These are phyloP conservation scores for Megaceryle alcyon DNA, from an alignment of 2,797 vertebrate genomes.

Conservation along the genomic window DNA sequence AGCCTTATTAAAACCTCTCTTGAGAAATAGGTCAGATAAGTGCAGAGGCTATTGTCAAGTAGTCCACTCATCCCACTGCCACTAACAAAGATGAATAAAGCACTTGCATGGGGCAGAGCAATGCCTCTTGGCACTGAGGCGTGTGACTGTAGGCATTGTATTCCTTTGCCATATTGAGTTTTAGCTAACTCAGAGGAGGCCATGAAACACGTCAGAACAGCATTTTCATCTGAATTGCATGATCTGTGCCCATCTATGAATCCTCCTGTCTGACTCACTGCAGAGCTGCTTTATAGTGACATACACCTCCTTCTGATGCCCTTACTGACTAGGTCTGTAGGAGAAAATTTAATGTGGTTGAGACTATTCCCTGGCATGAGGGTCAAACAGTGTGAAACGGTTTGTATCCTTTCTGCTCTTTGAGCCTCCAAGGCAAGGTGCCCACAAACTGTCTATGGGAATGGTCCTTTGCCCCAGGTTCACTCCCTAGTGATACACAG, in stretches of 20 bases:
- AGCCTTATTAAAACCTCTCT: slow-evolving; percentile 30
- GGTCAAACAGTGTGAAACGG: neutral
- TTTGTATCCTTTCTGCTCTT: neutral
- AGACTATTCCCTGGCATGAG: neutral
- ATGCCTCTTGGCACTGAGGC: slow-evolving; percentile 29
- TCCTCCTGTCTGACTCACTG: neutral
- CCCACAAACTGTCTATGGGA: neutral
- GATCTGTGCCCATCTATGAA: neutral
- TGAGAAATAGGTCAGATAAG: slow-evolving; percentile 56
- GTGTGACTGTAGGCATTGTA: neutral
- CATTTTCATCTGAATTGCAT: slow-evolving; percentile 19
- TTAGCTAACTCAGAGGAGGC: slow-evolving; percentile 39
- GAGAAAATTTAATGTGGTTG: neutral
- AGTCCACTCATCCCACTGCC: slow-evolving; percentile 19
- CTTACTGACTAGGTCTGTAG: neutral
- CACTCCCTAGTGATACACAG: neutral
- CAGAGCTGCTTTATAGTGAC: neutral
- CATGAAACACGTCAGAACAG: neutral
- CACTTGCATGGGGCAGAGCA: neutral
- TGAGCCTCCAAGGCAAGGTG: neutral
- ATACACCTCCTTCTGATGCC: neutral
- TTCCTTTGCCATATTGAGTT: slow-evolving; percentile 34
- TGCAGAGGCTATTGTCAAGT: slow-evolving; percentile 60
- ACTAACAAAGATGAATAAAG: slow-evolving; percentile 57
- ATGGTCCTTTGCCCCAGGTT: neutral